These are phyloP conservation scores for Dorcus hopei DNA, from an alignment of 2,888 invertebrate species.

Conservation along the genomic window DNA sequence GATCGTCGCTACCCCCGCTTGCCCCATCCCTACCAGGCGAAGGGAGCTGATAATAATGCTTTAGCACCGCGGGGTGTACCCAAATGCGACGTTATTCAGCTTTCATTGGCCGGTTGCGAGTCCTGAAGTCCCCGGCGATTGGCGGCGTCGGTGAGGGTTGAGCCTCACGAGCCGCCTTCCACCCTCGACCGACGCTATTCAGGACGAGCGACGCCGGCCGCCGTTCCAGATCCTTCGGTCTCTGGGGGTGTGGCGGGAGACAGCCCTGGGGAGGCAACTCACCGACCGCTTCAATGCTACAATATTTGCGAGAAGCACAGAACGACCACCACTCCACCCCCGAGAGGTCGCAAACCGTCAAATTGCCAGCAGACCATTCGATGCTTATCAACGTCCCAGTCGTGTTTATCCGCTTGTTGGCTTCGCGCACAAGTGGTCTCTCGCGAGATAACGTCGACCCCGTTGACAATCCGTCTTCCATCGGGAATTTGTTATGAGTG, in stretches of 20 bases:
- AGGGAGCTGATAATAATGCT: slow-evolving; percentile 31
- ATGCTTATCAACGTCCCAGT: slow-evolving; percentile 48
- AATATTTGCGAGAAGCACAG: slow-evolving; percentile 30
- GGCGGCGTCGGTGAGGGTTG: slow-evolving; percentile 35
- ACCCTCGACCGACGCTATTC: slow-evolving; percentile 31
- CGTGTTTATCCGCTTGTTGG: slow-evolving; percentile 46
- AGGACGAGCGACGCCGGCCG: slow-evolving; percentile 38
- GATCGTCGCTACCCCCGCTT: slow-evolving; percentile 24
- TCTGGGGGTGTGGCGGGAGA: slow-evolving; percentile 54
- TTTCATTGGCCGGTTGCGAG: slow-evolving; percentile 32
- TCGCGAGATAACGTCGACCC: slow-evolving; percentile 39
- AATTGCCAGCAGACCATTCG: slow-evolving; percentile 42
- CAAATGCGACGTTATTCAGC: slow-evolving; percentile 23
- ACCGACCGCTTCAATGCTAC: slow-evolving; percentile 28
- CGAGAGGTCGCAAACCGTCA: slow-evolving; percentile 40
- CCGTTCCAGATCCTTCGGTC: slow-evolving; percentile 47
- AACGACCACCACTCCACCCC: slow-evolving; percentile 37
- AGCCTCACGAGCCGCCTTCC: slow-evolving; percentile 33
- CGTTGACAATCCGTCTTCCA: slow-evolving; percentile 28
- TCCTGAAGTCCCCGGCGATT: slow-evolving; percentile 39
- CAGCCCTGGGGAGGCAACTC: slow-evolving; percentile 53
- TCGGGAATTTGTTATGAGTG: slow-evolving; percentile 19
- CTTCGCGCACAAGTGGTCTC: slow-evolving; percentile 42
- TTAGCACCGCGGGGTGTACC: slow-evolving; percentile 35
- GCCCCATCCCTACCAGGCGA: slow-evolving; percentile 31